Conservation (phyloP, 2,797 vertebrate species). For the Neomorphus geoffroyi region DNA sequence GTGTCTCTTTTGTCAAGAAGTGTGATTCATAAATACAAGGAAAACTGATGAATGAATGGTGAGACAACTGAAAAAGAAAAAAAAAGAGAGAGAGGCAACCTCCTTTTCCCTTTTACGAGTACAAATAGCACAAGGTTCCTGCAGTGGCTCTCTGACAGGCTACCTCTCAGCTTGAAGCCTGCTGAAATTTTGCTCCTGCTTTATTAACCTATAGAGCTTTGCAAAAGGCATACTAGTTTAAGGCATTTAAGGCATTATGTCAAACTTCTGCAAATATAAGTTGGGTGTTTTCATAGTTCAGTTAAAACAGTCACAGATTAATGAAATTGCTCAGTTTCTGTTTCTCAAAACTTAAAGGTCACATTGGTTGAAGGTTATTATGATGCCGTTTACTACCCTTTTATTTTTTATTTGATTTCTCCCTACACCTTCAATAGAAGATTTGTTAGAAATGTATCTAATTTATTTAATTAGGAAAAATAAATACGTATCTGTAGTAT, state of each 20-base stretch:
- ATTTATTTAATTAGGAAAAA: not conserved
- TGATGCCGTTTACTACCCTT: not conserved
- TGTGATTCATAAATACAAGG: not conserved
- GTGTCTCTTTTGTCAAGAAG: not conserved
- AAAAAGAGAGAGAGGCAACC: rapidly evolving
- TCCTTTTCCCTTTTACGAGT: not conserved
- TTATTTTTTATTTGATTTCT: not conserved
- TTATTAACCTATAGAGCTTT: not conserved
- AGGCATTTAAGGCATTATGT: not conserved
- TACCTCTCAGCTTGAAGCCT: not conserved
- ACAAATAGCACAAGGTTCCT: not conserved
- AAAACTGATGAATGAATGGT: not conserved
- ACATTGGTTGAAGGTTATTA: not conserved
- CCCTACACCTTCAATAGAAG: not conserved
- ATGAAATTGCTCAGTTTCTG: not conserved
- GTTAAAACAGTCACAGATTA: not conserved
- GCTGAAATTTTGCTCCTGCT: not conserved
- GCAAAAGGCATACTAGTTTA: not conserved
- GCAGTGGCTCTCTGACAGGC: not conserved
- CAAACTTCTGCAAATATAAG: not conserved
- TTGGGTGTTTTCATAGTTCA: not conserved
- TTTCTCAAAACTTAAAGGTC: not conserved
- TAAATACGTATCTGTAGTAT: not conserved
- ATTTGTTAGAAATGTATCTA: not conserved
- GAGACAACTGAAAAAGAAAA: too few species aligned